These are phyloP conservation scores for Drosophila rubida DNA, from an alignment of 2,888 invertebrate genomes.

Conservation along the genomic window DNA sequence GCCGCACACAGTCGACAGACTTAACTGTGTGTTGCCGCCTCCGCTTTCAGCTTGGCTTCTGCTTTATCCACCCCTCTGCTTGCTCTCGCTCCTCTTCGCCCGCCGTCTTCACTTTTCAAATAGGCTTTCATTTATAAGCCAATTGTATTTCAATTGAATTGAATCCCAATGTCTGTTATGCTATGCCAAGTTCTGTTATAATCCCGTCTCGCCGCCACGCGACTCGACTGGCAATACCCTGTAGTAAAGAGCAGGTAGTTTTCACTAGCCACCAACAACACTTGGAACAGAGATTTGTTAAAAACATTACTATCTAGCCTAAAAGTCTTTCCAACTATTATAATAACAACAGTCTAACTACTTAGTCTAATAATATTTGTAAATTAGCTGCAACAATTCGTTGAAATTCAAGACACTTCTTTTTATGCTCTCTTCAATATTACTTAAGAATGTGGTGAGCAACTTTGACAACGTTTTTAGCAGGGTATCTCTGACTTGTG, in stretches of 20 bases:
- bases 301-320: too few relatives aligned
- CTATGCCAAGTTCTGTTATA: conserved; percentile 14
- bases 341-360: too few relatives aligned
- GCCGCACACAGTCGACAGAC: not conserved
- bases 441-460: too few relatives aligned
- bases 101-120: conserved; percentile 36
- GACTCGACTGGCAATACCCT: conserved; percentile 4
- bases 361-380: too few relatives aligned
- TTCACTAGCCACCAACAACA: too few relatives aligned
- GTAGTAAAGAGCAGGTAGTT: not conserved
- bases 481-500: too few relatives aligned
- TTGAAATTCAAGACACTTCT: too few relatives aligned
- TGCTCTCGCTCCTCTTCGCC: not conserved
- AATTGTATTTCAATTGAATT: conserved; percentile 75
- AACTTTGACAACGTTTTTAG: too few relatives aligned
- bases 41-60: not conserved
- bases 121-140: conserved; percentile 72
- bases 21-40: not conserved
- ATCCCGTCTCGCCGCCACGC: not conserved
- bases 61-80: not conserved
- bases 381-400: too few relatives aligned
- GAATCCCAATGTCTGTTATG: conserved; percentile 43
- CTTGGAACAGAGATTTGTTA: too few relatives aligned
- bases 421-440: too few relatives aligned
- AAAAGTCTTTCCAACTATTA: too few relatives aligned